Conservation (phyloP, 2,888 invertebrate species). For the Allolobophora icterica region DNA sequence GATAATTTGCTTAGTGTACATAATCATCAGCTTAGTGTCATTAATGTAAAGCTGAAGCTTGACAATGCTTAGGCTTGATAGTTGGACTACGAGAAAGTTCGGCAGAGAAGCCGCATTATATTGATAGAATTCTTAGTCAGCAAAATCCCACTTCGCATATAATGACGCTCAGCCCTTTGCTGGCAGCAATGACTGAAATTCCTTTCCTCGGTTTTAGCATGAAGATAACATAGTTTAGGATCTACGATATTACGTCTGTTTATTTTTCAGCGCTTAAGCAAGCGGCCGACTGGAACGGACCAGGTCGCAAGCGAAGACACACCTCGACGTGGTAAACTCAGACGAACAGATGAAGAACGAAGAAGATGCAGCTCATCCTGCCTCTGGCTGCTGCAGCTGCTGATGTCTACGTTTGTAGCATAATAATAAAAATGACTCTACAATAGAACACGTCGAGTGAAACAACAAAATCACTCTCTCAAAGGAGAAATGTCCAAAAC, state of each 20-base stretch:
- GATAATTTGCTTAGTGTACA: no score
- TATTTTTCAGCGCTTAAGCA: conserved; percentile 40
- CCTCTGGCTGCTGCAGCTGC: neutral
- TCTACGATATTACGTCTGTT: neutral
- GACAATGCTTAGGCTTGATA: no score
- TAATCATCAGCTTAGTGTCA: no score
- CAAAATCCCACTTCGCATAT: no score
- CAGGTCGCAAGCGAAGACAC: conserved; percentile 38
- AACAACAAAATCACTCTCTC: neutral
- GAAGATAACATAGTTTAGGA: neutral
- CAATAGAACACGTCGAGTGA: neutral
- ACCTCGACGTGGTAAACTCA: neutral
- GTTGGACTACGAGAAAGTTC: no score
- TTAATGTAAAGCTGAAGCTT: no score
- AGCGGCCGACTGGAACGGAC: conserved; percentile 44
- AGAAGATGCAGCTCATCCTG: neutral
- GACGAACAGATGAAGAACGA: neutral
- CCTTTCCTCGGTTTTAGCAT: neutral
- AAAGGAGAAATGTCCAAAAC: neutral
- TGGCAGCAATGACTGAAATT: no score
- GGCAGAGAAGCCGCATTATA: no score
- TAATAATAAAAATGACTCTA: neutral
- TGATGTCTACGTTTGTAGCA: neutral
- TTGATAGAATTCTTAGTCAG: no score
- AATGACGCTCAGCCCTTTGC: no score